Percentiles rank a stretch among this genome's conserved stretches.
These are phyloP conservation scores for Oryzias woworae DNA, from an alignment of 2,113 vertebrate genomes.

Conservation along the genomic window DNA sequence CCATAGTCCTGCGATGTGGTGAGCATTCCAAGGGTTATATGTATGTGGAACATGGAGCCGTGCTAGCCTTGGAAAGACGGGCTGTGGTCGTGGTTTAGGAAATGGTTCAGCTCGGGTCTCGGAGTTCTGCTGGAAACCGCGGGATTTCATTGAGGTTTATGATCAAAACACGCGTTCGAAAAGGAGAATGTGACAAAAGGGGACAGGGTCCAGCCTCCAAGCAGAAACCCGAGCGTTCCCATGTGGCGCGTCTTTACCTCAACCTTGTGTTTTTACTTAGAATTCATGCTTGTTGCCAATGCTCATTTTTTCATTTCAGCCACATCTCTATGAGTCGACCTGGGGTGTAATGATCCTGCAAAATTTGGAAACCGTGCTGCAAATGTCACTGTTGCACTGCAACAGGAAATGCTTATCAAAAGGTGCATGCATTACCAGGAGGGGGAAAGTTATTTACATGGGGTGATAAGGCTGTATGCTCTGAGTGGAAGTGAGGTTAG, in stretches of 20 bases:
- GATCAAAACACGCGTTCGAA: slow-evolving; percentile 69
- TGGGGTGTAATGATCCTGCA: background rate
- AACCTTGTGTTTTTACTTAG: slow-evolving; percentile 25
- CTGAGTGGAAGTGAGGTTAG: slow-evolving; percentile 31
- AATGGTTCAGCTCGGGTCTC: slow-evolving; percentile 68
- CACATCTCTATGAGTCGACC: background rate
- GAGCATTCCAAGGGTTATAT: slow-evolving; percentile 75
- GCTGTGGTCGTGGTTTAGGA: slow-evolving; percentile 75
- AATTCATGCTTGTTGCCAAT: slow-evolving; percentile 2
- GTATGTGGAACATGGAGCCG: slow-evolving; percentile 73
- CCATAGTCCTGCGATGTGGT: slow-evolving; percentile 71
- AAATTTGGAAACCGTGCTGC: background rate
- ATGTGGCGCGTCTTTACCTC: slow-evolving; percentile 27
- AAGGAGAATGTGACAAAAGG: slow-evolving; percentile 40
- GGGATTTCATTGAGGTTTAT: slow-evolving; percentile 55
- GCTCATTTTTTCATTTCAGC: slow-evolving; percentile 1
- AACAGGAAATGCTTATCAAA: slow-evolving; percentile 13
- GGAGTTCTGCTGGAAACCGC: slow-evolving; percentile 62
- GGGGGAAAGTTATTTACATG: slow-evolving; percentile 36
- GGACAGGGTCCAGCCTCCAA: slow-evolving; percentile 28
- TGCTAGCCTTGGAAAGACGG: slow-evolving; percentile 68
- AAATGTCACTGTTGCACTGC: slow-evolving; percentile 4
- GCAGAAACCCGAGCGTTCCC: slow-evolving; percentile 28
- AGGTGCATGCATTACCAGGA: slow-evolving; percentile 26
- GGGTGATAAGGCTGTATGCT: slow-evolving; percentile 55